phyloP scores from a whole-genome alignment of 1,140 invertebrate species.

The Lutraria rhynchaena region DNA sequence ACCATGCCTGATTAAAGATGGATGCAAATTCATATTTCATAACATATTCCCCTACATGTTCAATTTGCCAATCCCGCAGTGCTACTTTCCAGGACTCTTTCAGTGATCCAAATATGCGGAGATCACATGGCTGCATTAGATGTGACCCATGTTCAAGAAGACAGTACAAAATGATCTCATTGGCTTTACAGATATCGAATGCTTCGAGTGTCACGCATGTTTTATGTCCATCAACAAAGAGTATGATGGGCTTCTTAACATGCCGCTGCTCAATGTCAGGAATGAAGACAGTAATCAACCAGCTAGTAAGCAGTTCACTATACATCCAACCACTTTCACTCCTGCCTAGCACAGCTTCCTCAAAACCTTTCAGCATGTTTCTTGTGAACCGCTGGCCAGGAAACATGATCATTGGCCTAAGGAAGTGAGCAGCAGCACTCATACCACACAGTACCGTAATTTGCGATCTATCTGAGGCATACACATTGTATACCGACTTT shows the following conservation, averaged over 20 bases:
- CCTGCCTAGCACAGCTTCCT: conserved; percentile 27
- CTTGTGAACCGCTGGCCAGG: conserved; percentile 3
- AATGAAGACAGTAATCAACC: conserved; percentile 30
- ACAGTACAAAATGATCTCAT: conserved; percentile 47
- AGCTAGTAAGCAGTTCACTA: conserved; percentile 1
- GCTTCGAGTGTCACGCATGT: conserved; percentile 41
- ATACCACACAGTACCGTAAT: conserved; percentile 16
- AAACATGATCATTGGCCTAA: conserved; percentile 24
- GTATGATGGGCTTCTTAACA: conserved; percentile 18
- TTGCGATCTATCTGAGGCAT: conserved; percentile 40
- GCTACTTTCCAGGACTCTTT: conserved; percentile 25
- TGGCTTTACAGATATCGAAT: conserved; percentile 29
- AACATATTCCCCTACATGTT: conserved; percentile 30
- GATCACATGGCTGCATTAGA: conserved; percentile 39
- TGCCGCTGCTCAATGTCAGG: conserved; percentile 25
- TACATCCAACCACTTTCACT: conserved; percentile 13
- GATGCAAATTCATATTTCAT: conserved; percentile 36
- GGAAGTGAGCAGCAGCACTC: conserved; percentile 24
- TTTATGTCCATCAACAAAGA: conserved; percentile 50
- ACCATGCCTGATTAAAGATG: conserved; percentile 39
- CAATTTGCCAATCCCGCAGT: conserved; percentile 18
- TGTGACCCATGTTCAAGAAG: conserved; percentile 40
- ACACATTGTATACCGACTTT: conserved; percentile 29
- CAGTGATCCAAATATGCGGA: neutral
- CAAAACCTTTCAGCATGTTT: conserved; percentile 34